A percentile compares a stretch with the other conserved stretches of the same genome.
These are phyloP conservation scores for Diacarnus erythraeanus DNA, from an alignment of 37 sponge, comb jelly and placozoan species.

Conservation along the genomic window DNA sequence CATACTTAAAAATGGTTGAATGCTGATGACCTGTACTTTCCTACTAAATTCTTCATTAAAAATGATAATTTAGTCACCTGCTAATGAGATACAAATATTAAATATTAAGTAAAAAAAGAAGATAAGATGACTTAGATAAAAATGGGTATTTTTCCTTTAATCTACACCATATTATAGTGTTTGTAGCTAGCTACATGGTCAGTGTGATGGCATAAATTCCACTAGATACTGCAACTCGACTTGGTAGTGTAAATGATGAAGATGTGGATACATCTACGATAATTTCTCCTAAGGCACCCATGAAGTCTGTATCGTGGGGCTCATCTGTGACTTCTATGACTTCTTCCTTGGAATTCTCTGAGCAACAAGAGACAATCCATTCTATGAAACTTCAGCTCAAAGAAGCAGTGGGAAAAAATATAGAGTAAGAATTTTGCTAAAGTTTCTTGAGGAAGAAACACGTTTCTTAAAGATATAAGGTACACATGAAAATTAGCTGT, in stretches of 20 bases:
- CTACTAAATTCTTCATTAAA: no score
- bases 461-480: background rate
- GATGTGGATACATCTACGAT: background rate
- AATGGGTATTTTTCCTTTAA: no score
- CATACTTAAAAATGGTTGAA: no score
- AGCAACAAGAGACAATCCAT: background rate
- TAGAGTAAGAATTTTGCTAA: background rate
- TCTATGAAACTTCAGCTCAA: conserved; percentile 5
- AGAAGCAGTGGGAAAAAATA: background rate
- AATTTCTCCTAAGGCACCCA: background rate
- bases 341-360: background rate
- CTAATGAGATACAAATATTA: no score
- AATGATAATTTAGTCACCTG: no score
- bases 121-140: no score
- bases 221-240: conserved; percentile 4
- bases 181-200: background rate
- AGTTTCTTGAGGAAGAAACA: background rate
- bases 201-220: no score
- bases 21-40: no score
- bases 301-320: conserved; percentile 27
- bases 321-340: background rate
- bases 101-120: no score
- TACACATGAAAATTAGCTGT: background rate
- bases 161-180: no score
- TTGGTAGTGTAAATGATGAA: background rate